Evolutionary conservation across 1,140 invertebrate genomes (phyloP).

Genomic region (Dendroctonus valens): DNA sequence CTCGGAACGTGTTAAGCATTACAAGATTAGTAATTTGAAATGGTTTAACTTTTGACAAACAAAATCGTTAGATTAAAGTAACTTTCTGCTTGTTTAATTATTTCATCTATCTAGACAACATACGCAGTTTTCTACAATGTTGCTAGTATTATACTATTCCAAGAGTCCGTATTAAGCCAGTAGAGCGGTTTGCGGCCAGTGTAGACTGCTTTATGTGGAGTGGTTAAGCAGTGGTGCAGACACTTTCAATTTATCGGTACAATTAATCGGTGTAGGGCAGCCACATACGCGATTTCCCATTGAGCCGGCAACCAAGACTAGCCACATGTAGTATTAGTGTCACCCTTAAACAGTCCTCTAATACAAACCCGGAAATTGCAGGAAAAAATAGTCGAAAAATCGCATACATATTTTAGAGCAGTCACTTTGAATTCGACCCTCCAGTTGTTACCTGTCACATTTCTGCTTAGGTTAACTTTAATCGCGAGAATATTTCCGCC

Average conservation of each 20-base stretch:
- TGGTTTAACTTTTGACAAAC: no score
- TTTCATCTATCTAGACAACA: no score
- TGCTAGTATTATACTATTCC: no score
- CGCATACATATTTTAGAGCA: slow-evolving; percentile 25
- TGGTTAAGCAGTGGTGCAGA: slow-evolving; percentile 16
- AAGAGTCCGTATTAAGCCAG: neutral
- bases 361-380: neutral
- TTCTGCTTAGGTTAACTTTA: slow-evolving; percentile 32
- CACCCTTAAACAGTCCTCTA: no score
- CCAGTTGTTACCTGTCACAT: slow-evolving; percentile 19
- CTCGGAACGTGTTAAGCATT: no score
- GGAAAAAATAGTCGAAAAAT: slow-evolving; percentile 22
- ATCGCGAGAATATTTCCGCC: slow-evolving; percentile 9
- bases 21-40: no score
- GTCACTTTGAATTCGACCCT: slow-evolving; percentile 18
- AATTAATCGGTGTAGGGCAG: slow-evolving; percentile 11
- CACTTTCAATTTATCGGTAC: slow-evolving; percentile 24
- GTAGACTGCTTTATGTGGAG: slow-evolving; percentile 10
- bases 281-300: neutral
- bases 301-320: no score
- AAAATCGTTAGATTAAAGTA: no score
- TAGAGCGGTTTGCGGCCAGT: slow-evolving; percentile 12
- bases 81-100: no score
- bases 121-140: no score
- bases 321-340: no score